Conservation (phyloP, 1,140 invertebrate species). For the Wiebesia pumilae region DNA sequence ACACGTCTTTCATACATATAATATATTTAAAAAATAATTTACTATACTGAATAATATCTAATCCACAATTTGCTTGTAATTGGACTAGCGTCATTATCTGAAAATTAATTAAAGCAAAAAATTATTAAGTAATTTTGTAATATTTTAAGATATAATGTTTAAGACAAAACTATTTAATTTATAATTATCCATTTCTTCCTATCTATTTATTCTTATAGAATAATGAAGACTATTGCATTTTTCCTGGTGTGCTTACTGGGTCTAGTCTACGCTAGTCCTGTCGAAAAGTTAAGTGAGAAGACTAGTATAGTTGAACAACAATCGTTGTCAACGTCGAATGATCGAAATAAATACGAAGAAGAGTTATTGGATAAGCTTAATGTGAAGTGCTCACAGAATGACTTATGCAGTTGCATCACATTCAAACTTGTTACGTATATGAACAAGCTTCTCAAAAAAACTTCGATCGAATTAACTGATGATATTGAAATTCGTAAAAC, state of each 20-base stretch:
- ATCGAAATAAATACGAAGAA: constrained; percentile 78
- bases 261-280: constrained; percentile 63
- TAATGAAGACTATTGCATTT: constrained; percentile 65
- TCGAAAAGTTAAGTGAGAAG: constrained; percentile 71
- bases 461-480: constrained; percentile 83
- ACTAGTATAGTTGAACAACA: constrained; percentile 70
- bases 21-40: no score
- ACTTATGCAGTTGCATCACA: constrained; percentile 86
- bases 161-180: no score
- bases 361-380: constrained; percentile 83
- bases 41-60: no score
- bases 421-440: constrained; percentile 87
- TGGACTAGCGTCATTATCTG: no score
- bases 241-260: constrained; percentile 60
- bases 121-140: no score
- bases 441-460: constrained; percentile 86
- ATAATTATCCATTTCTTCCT: no score
- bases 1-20: no score
- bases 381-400: constrained; percentile 83
- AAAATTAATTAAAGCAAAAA: no score
- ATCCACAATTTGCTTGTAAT: no score
- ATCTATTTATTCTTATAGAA: constrained; percentile 44
- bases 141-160: no score
- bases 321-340: constrained; percentile 67
- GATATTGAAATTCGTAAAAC: constrained; percentile 86